A percentile compares a stretch with the other conserved stretches of the same genome.
These are phyloP conservation scores for Trigoniulus corallinus DNA, from an alignment of 1,140 invertebrate genomes.

Conservation along the genomic window DNA sequence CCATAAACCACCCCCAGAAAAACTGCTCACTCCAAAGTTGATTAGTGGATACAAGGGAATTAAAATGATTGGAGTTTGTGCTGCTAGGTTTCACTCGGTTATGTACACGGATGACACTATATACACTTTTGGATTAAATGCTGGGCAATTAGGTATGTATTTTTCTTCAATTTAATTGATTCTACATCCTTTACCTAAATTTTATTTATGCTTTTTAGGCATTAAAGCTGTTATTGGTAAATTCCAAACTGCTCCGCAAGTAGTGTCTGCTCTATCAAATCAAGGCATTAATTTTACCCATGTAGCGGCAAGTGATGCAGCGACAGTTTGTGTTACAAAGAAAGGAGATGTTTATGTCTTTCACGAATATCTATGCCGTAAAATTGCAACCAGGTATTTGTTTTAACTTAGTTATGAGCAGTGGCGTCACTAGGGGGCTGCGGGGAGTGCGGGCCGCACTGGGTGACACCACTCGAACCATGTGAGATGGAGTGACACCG, in stretches of 20 bases:
- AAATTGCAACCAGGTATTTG: conserved; percentile 43
- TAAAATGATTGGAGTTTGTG: conserved; percentile 33
- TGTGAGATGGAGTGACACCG: too few relatives aligned
- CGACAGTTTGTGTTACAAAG: conserved; percentile 43
- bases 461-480: too few relatives aligned
- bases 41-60: conserved; percentile 18
- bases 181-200: neutral
- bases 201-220: conserved; percentile 9
- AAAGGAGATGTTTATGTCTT: conserved; percentile 49
- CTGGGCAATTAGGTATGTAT: conserved; percentile 45
- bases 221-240: conserved; percentile 25
- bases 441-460: too few relatives aligned
- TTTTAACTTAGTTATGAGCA: too few relatives aligned
- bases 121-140: conserved; percentile 51
- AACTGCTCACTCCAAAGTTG: conserved; percentile 34
- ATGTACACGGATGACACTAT: conserved; percentile 39
- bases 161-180: neutral
- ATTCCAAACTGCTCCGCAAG: conserved; percentile 18
- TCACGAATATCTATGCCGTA: conserved; percentile 47
- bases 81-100: conserved; percentile 46
- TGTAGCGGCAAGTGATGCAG: conserved; percentile 45
- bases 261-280: conserved; percentile 26
- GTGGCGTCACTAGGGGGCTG: too few relatives aligned
- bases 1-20: conserved; percentile 30
- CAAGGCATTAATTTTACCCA: conserved; percentile 22